phyloP scores from a whole-genome alignment of 2,113 vertebrate genomes.

The Platycercus adscitus region DNA sequence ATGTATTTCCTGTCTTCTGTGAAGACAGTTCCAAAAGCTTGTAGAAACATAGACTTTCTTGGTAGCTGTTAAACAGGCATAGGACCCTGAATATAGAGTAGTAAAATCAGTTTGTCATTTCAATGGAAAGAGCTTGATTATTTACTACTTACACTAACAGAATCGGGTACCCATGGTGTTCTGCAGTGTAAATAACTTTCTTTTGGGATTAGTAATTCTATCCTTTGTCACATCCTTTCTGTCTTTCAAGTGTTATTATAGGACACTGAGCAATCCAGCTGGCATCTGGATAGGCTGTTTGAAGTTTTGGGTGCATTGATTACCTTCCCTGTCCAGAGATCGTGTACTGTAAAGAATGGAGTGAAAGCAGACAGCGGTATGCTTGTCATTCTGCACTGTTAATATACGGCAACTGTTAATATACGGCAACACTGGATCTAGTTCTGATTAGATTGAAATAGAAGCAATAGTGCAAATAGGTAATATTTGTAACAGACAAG shows the following conservation, averaged over 20 bases:
- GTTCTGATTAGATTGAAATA: not conserved
- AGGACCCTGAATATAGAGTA: not conserved
- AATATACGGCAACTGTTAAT: not conserved
- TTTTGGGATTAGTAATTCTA: not conserved
- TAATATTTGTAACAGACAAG: not conserved
- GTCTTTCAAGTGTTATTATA: not conserved
- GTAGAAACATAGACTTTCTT: not conserved
- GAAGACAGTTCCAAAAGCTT: not conserved
- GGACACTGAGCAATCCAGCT: not conserved
- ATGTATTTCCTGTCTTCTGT: not conserved
- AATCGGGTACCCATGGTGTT: not conserved
- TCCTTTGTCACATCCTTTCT: not conserved
- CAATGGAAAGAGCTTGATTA: not conserved
- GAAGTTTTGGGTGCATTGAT: not conserved
- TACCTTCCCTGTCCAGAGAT: not conserved
- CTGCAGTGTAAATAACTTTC: not conserved
- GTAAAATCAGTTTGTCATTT: not conserved
- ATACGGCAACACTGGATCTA: not conserved
- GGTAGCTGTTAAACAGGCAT: not conserved
- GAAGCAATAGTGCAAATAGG: not conserved
- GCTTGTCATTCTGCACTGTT: not conserved
- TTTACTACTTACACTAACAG: not conserved
- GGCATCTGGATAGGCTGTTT: not conserved
- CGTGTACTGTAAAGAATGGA: not conserved
- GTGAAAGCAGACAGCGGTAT: fast-evolving